These are phyloP conservation scores for Polydrusus pterygomalis DNA, from an alignment of 2,888 invertebrate genomes.

Conservation along the genomic window DNA sequence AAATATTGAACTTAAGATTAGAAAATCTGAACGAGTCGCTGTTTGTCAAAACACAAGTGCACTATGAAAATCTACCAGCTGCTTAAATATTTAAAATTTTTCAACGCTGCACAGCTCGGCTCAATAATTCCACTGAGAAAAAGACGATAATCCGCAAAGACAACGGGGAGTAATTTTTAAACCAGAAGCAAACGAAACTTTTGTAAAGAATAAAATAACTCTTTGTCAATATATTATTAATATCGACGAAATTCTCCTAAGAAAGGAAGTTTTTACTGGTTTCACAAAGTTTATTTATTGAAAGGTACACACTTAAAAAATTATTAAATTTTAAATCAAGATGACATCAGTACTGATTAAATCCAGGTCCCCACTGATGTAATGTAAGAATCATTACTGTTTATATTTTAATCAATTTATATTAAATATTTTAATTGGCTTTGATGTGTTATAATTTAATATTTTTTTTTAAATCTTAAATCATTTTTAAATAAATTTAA, in stretches of 20 bases:
- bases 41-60: background rate
- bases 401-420: too few species aligned
- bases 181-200: conserved; percentile 14
- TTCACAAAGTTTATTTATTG: background rate
- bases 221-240: conserved; percentile 12
- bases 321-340: too few species aligned
- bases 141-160: conserved; percentile 34
- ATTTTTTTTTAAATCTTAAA: too few species aligned
- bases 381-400: too few species aligned
- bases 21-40: background rate
- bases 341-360: too few species aligned
- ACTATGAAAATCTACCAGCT: background rate
- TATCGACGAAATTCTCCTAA: background rate
- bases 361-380: too few species aligned
- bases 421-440: too few species aligned
- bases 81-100: conserved; percentile 4
- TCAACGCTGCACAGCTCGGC: conserved; percentile 3
- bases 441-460: too few species aligned
- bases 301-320: too few species aligned
- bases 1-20: too few species aligned
- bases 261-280: background rate
- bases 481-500: too few species aligned
- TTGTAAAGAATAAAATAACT: conserved; percentile 7
- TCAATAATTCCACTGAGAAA: conserved; percentile 29
- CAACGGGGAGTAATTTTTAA: conserved; percentile 34